Percentiles rank a stretch among this genome's conserved stretches.
Evolutionary conservation across 2,888 invertebrate genomes (phyloP).

Genomic region (Phorcus lineatus): DNA sequence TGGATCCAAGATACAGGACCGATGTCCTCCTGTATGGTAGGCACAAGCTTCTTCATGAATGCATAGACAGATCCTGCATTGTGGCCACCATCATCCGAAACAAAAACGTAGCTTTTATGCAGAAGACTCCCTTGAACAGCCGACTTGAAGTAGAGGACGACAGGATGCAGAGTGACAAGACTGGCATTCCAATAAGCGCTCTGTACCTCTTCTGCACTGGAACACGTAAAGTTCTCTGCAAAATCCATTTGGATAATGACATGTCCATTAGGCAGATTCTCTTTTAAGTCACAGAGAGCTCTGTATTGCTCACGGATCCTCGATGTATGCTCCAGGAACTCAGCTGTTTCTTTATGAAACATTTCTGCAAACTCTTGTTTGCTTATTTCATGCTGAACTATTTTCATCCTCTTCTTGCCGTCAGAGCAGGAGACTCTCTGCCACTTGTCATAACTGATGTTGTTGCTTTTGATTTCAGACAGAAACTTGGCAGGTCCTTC

Average conservation of each 20-base stretch:
- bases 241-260: constrained; percentile 46
- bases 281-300: constrained; percentile 32
- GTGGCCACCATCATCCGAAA: constrained; percentile 40
- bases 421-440: constrained; percentile 29
- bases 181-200: constrained; percentile 44
- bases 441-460: constrained; percentile 24
- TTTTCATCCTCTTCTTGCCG: constrained; percentile 33
- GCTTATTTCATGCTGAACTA: constrained; percentile 15
- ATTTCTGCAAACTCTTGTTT: constrained; percentile 3
- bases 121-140: not conserved
- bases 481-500: too few relatives aligned
- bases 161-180: constrained; percentile 43
- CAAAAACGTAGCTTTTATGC: constrained; percentile 35
- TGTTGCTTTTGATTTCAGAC: too few relatives aligned
- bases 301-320: constrained; percentile 33
- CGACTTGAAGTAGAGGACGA: constrained; percentile 35
- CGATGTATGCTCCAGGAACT: constrained; percentile 33
- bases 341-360: constrained; percentile 6
- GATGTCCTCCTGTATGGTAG: constrained; percentile 6
- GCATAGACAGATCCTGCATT: constrained; percentile 20
- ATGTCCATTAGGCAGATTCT: constrained; percentile 32
- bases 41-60: constrained; percentile 33
- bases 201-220: constrained; percentile 41
- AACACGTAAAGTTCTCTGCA: constrained; percentile 41
- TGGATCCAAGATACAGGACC: constrained; percentile 24